Evolutionary conservation across 2,113 vertebrate species (phyloP), one percentile per base, ranked within the genome.

Genomic region (Crypturellus undulatus): DNA sequence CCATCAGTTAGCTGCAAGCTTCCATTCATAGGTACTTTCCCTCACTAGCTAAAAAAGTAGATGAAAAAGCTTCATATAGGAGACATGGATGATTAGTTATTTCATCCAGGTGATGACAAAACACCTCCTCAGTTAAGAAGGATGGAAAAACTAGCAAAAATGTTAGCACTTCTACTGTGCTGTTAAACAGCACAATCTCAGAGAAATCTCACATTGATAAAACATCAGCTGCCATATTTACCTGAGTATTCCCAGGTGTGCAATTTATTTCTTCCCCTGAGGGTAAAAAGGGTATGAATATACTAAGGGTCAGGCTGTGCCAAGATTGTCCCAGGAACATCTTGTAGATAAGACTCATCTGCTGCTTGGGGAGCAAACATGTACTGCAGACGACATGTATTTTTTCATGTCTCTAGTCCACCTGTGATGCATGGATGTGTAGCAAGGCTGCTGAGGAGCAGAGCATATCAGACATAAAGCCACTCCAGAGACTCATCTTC

Each of bases 381-480:
- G n/a, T 25, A 19, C 14, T 0, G 0, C 52, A 40, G 28, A 6
- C 12, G 89, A n/a, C 45, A 81, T 15, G 11, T 19, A 36, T 7
- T 8, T 86, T 67, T 62, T 63, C 45, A 32, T 8, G 49, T 45
- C 24, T 11, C 0, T 0, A 36, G 17, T 22, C 32, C 20, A 36
- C 19, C 59, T 58, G 43, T 65, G 15, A 20, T 54, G 4, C 49
- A 12, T 12, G 80, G 30, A 38, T 90, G 54, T 30, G 36, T 32
- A 28, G 45, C 4, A 62, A 7, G 26, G 5, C 7, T 83, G 17
- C 42, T 40, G 52, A 62, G 54, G 59, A 76, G 8, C 32, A 92
- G 34, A 87, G 10, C 16, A 2, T 42, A 60, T 4, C 38, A 84
- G 40, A n/a, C 8, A 21, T 12, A 63, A 63, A 30, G 20, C 10